A percentile compares a stretch with the other conserved stretches of the same genome.
Conservation (phyloP, 2,888 invertebrate genomes). For the Horisme vitalbata region DNA sequence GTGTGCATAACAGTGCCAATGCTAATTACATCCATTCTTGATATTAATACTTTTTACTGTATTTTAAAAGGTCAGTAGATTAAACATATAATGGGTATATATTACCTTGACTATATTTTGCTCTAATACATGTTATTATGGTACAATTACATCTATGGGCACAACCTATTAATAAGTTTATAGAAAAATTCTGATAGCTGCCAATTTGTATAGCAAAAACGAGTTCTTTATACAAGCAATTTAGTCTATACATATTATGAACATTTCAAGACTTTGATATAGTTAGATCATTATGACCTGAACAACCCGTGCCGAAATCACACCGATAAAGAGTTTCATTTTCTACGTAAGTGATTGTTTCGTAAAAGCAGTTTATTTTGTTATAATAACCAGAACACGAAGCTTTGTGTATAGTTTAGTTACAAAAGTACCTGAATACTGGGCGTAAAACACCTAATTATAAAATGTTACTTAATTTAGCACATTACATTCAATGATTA, state of each 20-base stretch:
- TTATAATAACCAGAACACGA: not conserved
- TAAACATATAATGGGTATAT: constrained; percentile 12
- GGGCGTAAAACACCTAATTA: not conserved
- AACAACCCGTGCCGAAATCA: not conserved
- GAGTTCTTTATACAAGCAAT: not conserved
- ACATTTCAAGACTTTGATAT: not conserved
- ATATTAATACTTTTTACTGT: constrained; percentile 17
- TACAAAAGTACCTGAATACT: constrained; percentile 5
- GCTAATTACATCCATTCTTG: not conserved
- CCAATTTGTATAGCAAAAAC: constrained; percentile 9
- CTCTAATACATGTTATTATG: constrained; percentile 29
- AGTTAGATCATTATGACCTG: not conserved
- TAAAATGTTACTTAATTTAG: too few species aligned
- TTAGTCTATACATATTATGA: not conserved
- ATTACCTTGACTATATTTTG: constrained; percentile 12
- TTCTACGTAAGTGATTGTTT: not conserved
- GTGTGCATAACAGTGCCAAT: not conserved
- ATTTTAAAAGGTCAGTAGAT: constrained; percentile 14
- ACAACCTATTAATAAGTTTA: constrained; percentile 50
- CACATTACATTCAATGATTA: too few species aligned
- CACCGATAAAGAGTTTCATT: not conserved
- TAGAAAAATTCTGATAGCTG: constrained; percentile 33
- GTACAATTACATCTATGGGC: constrained; percentile 43
- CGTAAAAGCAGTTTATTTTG: not conserved
- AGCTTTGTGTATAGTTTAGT: constrained; percentile 1